Conservation (phyloP, 1,140 invertebrate genomes). For the Protaetia brevitarsis region DNA sequence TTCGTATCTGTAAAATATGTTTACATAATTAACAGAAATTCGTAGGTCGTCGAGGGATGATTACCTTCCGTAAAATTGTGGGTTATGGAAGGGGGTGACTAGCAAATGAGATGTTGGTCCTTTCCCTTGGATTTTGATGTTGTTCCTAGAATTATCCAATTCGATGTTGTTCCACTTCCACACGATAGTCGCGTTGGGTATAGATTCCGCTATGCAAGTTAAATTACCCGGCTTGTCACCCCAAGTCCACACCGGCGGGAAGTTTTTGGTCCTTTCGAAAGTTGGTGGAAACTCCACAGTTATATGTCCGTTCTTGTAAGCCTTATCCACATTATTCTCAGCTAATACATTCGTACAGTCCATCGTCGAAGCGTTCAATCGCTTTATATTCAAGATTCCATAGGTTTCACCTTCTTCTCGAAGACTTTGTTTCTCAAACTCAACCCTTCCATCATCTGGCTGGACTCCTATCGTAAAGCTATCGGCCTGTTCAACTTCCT, state of each 20-base stretch:
- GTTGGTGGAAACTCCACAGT: constrained; percentile 79
- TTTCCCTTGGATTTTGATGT: constrained; percentile 60
- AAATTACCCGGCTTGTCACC: constrained; percentile 74
- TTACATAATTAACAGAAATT: not conserved
- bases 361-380: constrained; percentile 71
- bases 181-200: constrained; percentile 87
- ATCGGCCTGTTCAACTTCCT: constrained; percentile 58
- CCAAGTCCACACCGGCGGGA: constrained; percentile 76
- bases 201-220: constrained; percentile 82
- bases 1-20: constrained; percentile 63
- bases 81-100: constrained; percentile 60
- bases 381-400: constrained; percentile 63
- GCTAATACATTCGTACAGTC: constrained; percentile 86
- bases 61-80: constrained; percentile 46
- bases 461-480: constrained; percentile 62
- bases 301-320: constrained; percentile 75
- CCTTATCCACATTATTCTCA: constrained; percentile 71
- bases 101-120: constrained; percentile 68
- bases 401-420: constrained; percentile 59
- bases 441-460: constrained; percentile 51
- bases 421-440: constrained; percentile 55
- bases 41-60: not conserved
- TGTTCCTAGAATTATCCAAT: constrained; percentile 52
- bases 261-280: constrained; percentile 70
- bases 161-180: constrained; percentile 62